A percentile compares a stretch with the other conserved stretches of the same genome.
Evolutionary conservation across 35 echinoderm and acorn worm genomes (phyloP).

Genomic region (Heliocidaris tuberculata): DNA sequence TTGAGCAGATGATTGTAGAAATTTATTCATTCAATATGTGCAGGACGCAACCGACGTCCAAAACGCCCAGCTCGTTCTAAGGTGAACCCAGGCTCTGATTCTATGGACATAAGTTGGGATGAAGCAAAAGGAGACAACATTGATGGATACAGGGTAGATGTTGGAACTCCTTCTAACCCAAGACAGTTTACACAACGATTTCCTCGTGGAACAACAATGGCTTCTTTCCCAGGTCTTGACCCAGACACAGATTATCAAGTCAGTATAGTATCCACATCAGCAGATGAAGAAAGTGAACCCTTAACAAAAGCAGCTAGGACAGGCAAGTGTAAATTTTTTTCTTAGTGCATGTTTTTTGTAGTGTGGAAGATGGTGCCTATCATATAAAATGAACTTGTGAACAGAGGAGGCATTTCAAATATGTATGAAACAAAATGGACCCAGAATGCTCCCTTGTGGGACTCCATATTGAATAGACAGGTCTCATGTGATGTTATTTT

Average conservation of each 20-base stretch:
- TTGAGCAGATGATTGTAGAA: too few species aligned
- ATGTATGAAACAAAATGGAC: too few species aligned
- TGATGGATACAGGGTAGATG: background rate
- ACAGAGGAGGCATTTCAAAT: too few species aligned
- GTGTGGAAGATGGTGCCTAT: too few species aligned
- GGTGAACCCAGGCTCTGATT: background rate
- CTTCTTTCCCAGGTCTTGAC: background rate
- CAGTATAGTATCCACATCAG: background rate
- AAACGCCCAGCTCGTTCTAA: background rate
- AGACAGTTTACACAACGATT: background rate
- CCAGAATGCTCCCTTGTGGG: too few species aligned
- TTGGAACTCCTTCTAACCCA: background rate
- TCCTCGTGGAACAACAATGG: background rate
- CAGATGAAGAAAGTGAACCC: conserved; percentile 15
- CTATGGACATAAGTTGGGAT: background rate
- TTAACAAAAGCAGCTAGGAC: background rate
- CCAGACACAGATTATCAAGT: conserved; percentile 16
- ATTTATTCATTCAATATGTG: background rate
- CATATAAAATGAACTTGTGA: too few species aligned
- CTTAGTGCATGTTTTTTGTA: too few species aligned
- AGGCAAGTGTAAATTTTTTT: background rate
- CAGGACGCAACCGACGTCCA: background rate
- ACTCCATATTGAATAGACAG: too few species aligned
- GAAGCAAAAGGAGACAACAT: background rate
- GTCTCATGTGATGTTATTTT: too few species aligned